These are phyloP conservation scores for Drosophila neutralis DNA, from an alignment of 2,888 invertebrate genomes.

Conservation along the genomic window DNA sequence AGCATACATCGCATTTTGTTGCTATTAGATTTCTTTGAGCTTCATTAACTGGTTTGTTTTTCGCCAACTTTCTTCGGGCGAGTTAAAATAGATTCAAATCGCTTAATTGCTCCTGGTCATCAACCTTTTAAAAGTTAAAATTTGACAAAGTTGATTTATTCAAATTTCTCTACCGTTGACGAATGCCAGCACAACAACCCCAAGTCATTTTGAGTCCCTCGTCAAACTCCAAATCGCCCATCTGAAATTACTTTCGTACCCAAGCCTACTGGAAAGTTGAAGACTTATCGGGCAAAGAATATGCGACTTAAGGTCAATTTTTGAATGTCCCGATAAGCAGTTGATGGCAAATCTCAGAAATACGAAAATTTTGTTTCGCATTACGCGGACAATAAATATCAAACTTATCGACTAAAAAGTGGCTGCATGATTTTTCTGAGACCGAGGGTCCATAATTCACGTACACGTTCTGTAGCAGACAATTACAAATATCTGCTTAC, in stretches of 20 bases:
- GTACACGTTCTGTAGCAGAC: not conserved
- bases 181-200: not conserved
- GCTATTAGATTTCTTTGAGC: not conserved
- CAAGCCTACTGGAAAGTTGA: not conserved
- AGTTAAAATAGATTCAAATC: not conserved
- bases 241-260: not conserved
- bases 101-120: not conserved
- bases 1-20: not conserved
- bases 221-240: not conserved
- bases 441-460: not conserved
- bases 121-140: not conserved
- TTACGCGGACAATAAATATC: rapidly evolving
- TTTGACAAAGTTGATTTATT: not conserved
- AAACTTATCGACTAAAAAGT: not conserved
- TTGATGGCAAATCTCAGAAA: not conserved
- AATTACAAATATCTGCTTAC: not conserved
- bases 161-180: not conserved
- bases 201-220: not conserved
- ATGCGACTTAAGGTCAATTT: not conserved
- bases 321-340: not conserved
- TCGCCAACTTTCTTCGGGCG: not conserved
- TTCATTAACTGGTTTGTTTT: not conserved
- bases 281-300: not conserved
- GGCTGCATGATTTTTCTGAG: not conserved
- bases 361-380: not conserved